phyloP scores from a whole-genome alignment of 1,140 invertebrate species.

The Hycleus phaleratus region DNA sequence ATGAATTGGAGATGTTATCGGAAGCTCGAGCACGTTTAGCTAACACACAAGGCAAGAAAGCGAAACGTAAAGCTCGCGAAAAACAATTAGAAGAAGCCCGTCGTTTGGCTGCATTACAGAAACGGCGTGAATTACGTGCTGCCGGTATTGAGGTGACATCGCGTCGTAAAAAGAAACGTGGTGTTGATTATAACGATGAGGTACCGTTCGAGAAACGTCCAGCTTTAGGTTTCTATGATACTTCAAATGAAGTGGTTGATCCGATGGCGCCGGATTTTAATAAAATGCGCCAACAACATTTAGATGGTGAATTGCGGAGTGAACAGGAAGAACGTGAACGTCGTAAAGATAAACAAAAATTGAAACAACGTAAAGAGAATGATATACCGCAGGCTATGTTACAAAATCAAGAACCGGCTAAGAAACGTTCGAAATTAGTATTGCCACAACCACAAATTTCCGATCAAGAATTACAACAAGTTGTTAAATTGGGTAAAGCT shows the following conservation, averaged over 20 bases:
- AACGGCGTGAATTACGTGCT: conserved; percentile 90
- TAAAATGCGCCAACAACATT: conserved; percentile 80
- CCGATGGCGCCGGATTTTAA: conserved; percentile 85
- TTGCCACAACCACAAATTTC: conserved; percentile 95
- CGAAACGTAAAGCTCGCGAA: conserved; percentile 96
- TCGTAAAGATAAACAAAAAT: conserved; percentile 80
- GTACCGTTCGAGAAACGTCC: conserved; percentile 96
- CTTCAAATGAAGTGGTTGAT: conserved; percentile 79
- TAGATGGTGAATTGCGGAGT: conserved; percentile 83
- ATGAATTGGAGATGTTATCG: conserved; percentile 98
- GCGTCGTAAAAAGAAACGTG: conserved; percentile 70
- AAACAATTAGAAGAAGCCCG: conserved; percentile 98
- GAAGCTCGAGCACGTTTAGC: conserved; percentile 96
- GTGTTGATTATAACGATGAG: conserved; percentile 96
- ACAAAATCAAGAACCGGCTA: conserved; percentile 80
- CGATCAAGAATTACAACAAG: conserved; percentile 84
- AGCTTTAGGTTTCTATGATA: conserved; percentile 88
- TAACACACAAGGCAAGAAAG: conserved; percentile 99
- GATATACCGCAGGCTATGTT: conserved; percentile 89
- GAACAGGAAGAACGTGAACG: conserved; percentile 75
- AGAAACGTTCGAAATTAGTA: conserved; percentile 93
- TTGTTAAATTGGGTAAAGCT: conserved; percentile 93
- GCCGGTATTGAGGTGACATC: conserved; percentile 86
- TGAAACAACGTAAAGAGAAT: conserved; percentile 93
- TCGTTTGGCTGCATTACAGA: conserved; percentile 91